phyloP scores from a whole-genome alignment of 2,888 invertebrate genomes.

The Cheilosia urbana region DNA sequence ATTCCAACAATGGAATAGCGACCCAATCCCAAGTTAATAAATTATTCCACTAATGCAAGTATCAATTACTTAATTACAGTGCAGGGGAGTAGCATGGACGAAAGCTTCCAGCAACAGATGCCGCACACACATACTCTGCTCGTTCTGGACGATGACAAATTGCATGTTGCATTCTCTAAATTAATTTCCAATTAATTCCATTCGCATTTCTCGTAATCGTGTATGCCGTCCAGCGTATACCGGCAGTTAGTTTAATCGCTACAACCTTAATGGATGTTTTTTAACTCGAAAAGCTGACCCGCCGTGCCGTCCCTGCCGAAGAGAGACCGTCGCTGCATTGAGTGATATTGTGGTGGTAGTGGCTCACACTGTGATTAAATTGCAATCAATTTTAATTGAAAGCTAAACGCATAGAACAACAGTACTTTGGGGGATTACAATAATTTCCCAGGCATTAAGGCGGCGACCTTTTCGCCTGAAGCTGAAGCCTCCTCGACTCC shows the following conservation, averaged over 20 bases:
- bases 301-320: background rate
- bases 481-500: conserved; percentile 8
- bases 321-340: background rate
- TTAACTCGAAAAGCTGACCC: conserved; percentile 28
- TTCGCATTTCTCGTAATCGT: conserved; percentile 64
- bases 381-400: conserved; percentile 75
- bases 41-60: conserved; percentile 62
- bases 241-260: conserved; percentile 59
- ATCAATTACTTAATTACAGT: conserved; percentile 73
- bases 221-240: conserved; percentile 17
- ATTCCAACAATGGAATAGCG: conserved; percentile 3
- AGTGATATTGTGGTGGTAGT: background rate
- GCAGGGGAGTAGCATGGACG: conserved; percentile 22
- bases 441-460: conserved; percentile 62
- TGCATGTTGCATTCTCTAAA: conserved; percentile 71
- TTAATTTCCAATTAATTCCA: conserved; percentile 73
- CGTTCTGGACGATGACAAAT: conserved; percentile 70
- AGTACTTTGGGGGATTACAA: conserved; percentile 64
- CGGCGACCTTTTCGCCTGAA: conserved; percentile 35
- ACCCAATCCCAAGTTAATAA: conserved; percentile 38
- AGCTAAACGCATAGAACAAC: conserved; percentile 67
- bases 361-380: conserved; percentile 69
- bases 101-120: conserved; percentile 57
- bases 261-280: conserved; percentile 55
- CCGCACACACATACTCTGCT: conserved; percentile 15